A percentile compares a stretch with the other conserved stretches of the same genome.
These are phyloP conservation scores for Drosophila monieri DNA, from an alignment of 2,888 invertebrate genomes.

Conservation along the genomic window DNA sequence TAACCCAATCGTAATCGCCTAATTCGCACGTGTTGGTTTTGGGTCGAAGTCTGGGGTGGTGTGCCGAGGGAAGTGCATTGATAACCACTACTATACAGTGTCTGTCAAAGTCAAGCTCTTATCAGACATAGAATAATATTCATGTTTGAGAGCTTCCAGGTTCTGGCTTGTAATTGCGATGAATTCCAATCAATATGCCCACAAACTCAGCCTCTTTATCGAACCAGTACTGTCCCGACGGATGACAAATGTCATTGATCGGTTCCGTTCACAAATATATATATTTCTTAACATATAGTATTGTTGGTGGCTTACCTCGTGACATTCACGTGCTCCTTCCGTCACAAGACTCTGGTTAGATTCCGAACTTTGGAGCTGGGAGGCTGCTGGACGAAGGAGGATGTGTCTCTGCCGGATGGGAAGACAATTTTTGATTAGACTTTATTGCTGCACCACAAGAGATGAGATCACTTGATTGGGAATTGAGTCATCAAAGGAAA, in stretches of 20 bases:
- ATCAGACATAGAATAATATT: constrained; percentile 1
- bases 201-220: neutral
- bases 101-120: neutral
- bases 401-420: constrained; percentile 5
- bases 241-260: constrained; percentile 34
- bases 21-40: constrained; percentile 11
- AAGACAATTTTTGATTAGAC: constrained; percentile 21
- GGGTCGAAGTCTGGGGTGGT: neutral
- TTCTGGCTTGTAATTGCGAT: neutral
- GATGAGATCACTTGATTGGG: constrained; percentile 19
- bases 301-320: constrained; percentile 22
- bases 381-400: neutral
- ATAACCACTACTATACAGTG: neutral
- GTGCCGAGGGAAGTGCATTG: constrained; percentile 9
- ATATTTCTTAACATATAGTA: neutral
- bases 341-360: constrained; percentile 32
- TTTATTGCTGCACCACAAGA: constrained; percentile 28
- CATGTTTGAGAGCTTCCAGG: neutral
- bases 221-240: constrained; percentile 3
- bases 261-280: constrained; percentile 1
- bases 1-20: constrained; percentile 2
- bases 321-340: constrained; percentile 34
- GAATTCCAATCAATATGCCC: neutral
- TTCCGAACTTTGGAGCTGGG: constrained; percentile 21
- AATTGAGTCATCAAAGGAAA: neutral